Base-by-base conservation (phyloP, 1,140 invertebrate genomes). In the Leptonema lineaticorne region DNA sequence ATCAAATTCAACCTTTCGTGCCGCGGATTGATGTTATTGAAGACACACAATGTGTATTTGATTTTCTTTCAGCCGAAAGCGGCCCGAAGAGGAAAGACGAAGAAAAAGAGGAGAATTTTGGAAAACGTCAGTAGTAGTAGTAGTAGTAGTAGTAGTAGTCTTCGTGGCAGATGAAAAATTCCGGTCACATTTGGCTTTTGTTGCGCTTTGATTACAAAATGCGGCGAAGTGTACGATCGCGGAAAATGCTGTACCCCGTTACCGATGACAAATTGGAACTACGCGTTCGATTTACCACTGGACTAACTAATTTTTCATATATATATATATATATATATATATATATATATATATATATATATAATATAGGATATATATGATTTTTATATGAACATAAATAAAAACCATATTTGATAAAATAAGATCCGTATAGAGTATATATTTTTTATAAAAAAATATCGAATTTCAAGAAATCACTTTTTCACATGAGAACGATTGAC, bases 101-200 rank as follows among this genome's bases (percentile, higher is more conserved):
- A 8, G 20, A 26, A 1, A n/a, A n/a, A n/a, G n/a, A n/a, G n/a
- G n/a, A n/a, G n/a, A n/a, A n/a, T n/a, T n/a, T n/a, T n/a, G n/a
- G n/a, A n/a, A n/a, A n/a, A n/a, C n/a, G n/a, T n/a, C n/a, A n/a
- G n/a, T n/a, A n/a, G n/a, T n/a, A n/a, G n/a, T n/a, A n/a, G n/a
- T n/a, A n/a, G n/a, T n/a, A n/a, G n/a, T n/a, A n/a, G n/a, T n/a
- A 0, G 22, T 22, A 24, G 20, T 4, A 24, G 20, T 18, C 22
- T 9, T 50, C 50, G 14, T 46, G 16, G 57, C 65, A 68, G 64
- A 71, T 71, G 70, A 71, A 71, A 71, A 68, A 71, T 68, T 71
- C 70, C 58, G 70, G 70, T 69, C 70, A 67, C 70, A 72, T 72
- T 72, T 72, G 70, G 70, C 67, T 72, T 71, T 72, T 72, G 70